A percentile compares a stretch with the other conserved stretches of the same genome.
Evolutionary conservation across 1,140 invertebrate species (phyloP).

Genomic region (Pseudomyrmex gracilis): DNA sequence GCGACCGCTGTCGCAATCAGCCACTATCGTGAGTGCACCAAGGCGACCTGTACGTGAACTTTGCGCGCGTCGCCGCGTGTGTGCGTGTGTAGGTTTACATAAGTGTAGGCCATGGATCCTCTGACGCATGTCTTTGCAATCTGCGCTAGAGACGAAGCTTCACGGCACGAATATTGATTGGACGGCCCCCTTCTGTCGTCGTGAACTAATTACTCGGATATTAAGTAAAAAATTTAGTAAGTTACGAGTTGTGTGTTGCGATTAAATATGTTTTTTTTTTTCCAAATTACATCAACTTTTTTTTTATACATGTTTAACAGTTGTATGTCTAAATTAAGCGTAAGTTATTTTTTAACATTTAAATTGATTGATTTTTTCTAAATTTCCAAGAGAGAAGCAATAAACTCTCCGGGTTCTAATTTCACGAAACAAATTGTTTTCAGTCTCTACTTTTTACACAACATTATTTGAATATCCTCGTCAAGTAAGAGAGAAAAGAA

Average conservation of each 20-base stretch:
- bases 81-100: constrained; percentile 9
- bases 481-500: not conserved
- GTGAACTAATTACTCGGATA: not conserved
- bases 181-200: not conserved
- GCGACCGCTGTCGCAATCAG: constrained; percentile 20
- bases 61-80: constrained; percentile 7
- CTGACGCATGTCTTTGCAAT: constrained; percentile 38
- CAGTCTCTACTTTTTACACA: not conserved
- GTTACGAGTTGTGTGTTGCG: not conserved
- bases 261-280: not conserved
- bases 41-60: constrained; percentile 35
- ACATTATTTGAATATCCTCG: not conserved
- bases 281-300: not conserved
- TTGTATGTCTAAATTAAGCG: too few species aligned
- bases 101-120: constrained; percentile 62
- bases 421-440: not conserved
- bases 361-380: too few species aligned
- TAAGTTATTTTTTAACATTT: too few species aligned
- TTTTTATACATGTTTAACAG: too few species aligned
- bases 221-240: constrained; percentile 22
- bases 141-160: constrained; percentile 31
- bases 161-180: constrained; percentile 23
- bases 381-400: not conserved
- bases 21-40: constrained; percentile 24
- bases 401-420: not conserved